phyloP scores from a whole-genome alignment of 1,140 invertebrate species.

The Mylabris phalerata region DNA sequence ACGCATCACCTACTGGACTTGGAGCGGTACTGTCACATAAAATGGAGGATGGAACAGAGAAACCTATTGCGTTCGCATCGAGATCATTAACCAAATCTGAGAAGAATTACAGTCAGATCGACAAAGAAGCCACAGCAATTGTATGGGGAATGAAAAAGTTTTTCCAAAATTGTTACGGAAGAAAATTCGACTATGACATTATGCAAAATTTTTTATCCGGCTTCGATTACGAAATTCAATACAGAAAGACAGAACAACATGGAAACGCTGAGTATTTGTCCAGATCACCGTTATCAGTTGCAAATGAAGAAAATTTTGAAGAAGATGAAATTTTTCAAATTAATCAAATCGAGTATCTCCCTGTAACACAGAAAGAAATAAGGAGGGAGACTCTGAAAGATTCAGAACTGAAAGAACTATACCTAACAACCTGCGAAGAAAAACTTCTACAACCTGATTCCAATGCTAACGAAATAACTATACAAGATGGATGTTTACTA shows the following conservation, averaged over 20 bases:
- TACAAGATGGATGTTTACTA: slow-evolving; percentile 1
- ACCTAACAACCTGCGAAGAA: slow-evolving; percentile 5
- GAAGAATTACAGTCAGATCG: slow-evolving; percentile 26
- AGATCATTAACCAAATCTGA: slow-evolving; percentile 19
- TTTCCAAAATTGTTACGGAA: slow-evolving; percentile 27
- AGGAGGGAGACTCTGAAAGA: background rate
- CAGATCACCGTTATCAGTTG: background rate
- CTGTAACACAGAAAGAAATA: background rate
- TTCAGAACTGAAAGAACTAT: background rate
- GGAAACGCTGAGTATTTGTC: slow-evolving; percentile 11
- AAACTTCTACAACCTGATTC: slow-evolving; percentile 2
- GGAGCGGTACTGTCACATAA: background rate
- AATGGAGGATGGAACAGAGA: slow-evolving; percentile 9
- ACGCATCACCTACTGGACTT: background rate
- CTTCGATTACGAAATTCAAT: slow-evolving; percentile 27
- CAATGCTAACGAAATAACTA: background rate
- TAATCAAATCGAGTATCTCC: background rate
- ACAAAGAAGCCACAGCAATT: slow-evolving; percentile 26
- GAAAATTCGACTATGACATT: slow-evolving; percentile 25
- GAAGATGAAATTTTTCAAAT: background rate
- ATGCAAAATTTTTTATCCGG: slow-evolving; percentile 28
- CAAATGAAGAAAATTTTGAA: background rate
- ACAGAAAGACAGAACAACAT: slow-evolving; percentile 1
- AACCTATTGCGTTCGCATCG: slow-evolving; percentile 24
- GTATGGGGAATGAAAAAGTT: slow-evolving; percentile 22